These are phyloP conservation scores for Cosmia pyralina DNA, from an alignment of 2,888 invertebrate genomes.

Conservation along the genomic window DNA sequence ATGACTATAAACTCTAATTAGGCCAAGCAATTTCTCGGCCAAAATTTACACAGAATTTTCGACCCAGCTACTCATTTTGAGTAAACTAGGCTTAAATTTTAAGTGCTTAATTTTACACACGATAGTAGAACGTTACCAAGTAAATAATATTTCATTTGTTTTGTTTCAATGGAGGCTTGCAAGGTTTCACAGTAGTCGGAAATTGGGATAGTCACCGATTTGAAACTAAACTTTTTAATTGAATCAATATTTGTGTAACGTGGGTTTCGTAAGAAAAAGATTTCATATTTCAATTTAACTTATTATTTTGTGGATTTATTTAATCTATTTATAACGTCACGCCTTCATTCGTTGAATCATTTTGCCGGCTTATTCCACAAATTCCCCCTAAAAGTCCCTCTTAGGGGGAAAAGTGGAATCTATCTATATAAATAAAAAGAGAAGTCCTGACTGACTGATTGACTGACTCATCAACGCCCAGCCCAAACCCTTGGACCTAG, in stretches of 20 bases:
- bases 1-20: neutral
- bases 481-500: no score
- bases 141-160: slow-evolving; percentile 25
- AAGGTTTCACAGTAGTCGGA: no score
- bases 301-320: neutral
- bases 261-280: neutral
- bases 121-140: slow-evolving; percentile 16
- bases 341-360: neutral
- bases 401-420: no score
- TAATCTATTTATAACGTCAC: neutral
- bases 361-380: neutral
- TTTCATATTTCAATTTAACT: neutral
- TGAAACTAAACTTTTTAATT: neutral
- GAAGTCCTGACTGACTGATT: no score
- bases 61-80: neutral
- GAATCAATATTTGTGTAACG: neutral
- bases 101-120: slow-evolving; percentile 22
- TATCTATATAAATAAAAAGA: no score
- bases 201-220: no score
- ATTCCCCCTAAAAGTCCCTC: no score
- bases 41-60: slow-evolving; percentile 1
- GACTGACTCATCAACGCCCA: no score
- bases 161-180: neutral
- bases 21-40: neutral
- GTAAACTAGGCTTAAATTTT: slow-evolving; percentile 15